Percentiles rank a stretch among this genome's conserved stretches.
Conservation (phyloP, 2,888 invertebrate species). For the Rhagonycha lutea region DNA sequence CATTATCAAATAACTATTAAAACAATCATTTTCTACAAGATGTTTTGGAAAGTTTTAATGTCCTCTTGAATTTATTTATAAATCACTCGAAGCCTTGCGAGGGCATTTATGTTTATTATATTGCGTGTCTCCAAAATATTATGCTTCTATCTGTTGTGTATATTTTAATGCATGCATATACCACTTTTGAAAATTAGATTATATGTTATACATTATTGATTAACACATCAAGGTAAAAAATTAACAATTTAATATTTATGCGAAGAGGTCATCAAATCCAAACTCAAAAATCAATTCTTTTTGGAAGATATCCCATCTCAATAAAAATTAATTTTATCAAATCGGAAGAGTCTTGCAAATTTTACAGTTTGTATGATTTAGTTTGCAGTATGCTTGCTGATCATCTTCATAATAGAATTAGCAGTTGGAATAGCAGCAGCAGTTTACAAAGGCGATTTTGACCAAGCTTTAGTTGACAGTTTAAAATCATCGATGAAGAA, state of each 20-base stretch:
- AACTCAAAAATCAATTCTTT: neutral
- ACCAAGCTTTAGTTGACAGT: constrained; percentile 67
- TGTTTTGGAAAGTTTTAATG: no score
- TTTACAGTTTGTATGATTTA: constrained; percentile 47
- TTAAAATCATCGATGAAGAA: constrained; percentile 64
- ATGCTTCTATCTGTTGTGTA: neutral
- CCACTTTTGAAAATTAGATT: neutral
- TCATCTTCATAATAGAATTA: constrained; percentile 83
- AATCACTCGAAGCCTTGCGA: neutral
- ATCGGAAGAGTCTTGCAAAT: no score
- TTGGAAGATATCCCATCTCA: no score
- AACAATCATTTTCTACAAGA: no score
- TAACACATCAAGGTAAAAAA: neutral
- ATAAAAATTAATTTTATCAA: no score
- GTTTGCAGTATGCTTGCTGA: constrained; percentile 78
- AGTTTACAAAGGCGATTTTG: constrained; percentile 75
- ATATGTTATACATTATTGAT: neutral
- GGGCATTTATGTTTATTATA: neutral
- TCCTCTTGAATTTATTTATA: no score
- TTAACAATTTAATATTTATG: neutral
- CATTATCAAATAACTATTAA: no score
- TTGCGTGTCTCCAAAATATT: neutral
- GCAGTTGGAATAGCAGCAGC: constrained; percentile 87
- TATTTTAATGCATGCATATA: neutral
- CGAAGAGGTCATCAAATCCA: neutral